Evolutionary conservation across 1,140 invertebrate genomes (phyloP).

Genomic region (Goniozus legneri): DNA sequence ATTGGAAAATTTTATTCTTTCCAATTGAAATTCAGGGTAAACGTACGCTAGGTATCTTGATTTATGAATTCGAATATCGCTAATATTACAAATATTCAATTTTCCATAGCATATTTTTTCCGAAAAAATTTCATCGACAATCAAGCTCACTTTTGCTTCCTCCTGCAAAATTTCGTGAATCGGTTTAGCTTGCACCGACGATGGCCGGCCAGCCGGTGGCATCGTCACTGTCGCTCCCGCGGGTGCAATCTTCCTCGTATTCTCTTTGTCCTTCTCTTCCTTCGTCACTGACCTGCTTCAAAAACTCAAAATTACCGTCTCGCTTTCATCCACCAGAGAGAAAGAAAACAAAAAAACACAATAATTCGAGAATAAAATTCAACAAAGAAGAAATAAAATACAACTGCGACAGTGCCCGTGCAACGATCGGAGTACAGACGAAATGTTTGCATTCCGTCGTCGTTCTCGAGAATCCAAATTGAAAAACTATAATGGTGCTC

Average conservation of each 20-base stretch:
- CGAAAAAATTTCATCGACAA: neutral
- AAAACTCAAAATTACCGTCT: slow-evolving; percentile 19
- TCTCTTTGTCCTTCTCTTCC: slow-evolving; percentile 83
- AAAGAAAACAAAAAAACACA: too few relatives aligned
- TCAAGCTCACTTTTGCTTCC: slow-evolving; percentile 42
- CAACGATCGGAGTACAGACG: neutral
- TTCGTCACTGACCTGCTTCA: slow-evolving; percentile 69
- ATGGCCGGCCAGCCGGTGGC: slow-evolving; percentile 46
- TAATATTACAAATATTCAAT: neutral
- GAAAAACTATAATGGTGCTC: too few relatives aligned
- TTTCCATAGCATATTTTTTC: too few relatives aligned
- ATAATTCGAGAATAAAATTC: too few relatives aligned
- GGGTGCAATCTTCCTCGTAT: slow-evolving; percentile 66
- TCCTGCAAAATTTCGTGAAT: slow-evolving; percentile 43
- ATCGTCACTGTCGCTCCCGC: slow-evolving; percentile 32
- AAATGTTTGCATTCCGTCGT: too few relatives aligned
- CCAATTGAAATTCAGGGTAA: too few relatives aligned
- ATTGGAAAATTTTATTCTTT: neutral
- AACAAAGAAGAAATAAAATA: slow-evolving; percentile 27
- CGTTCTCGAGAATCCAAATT: too few relatives aligned
- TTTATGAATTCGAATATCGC: too few relatives aligned
- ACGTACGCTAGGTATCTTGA: too few relatives aligned
- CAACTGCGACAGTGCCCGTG: slow-evolving; percentile 27
- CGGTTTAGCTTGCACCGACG: slow-evolving; percentile 47
- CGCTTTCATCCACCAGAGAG: slow-evolving; percentile 4